A percentile compares a stretch with the other conserved stretches of the same genome.
phyloP scores from a whole-genome alignment of 1,140 invertebrate species.

The Parasteatoda tepidariorum region DNA sequence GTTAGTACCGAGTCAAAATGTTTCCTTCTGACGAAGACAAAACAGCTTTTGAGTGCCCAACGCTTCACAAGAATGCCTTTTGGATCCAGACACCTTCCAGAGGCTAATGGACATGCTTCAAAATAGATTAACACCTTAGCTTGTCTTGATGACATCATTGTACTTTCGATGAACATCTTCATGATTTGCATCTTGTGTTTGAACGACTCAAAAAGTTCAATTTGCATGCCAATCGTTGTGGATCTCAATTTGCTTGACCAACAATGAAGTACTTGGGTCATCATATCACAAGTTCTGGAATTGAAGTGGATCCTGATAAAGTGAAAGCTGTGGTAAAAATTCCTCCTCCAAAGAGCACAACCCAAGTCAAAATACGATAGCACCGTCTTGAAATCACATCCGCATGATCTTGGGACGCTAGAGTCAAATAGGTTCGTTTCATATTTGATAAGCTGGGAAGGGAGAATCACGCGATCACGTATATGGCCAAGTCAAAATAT shows the following conservation, averaged over 20 bases:
- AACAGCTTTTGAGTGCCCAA: slow-evolving; percentile 1
- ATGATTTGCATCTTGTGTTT: slow-evolving; percentile 29
- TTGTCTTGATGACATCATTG: slow-evolving; percentile 67
- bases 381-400: too few species aligned
- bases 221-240: slow-evolving; percentile 33
- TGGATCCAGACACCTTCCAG: slow-evolving; percentile 69
- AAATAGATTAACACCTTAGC: slow-evolving; percentile 62
- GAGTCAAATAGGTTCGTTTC: too few species aligned
- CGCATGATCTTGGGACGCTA: too few species aligned
- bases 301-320: slow-evolving; percentile 37
- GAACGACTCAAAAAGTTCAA: background rate
- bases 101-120: slow-evolving; percentile 63
- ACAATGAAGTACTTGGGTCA: slow-evolving; percentile 53
- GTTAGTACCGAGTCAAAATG: too few species aligned
- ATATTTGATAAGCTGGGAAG: too few species aligned
- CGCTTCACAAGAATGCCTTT: slow-evolving; percentile 68
- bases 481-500: too few species aligned
- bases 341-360: too few species aligned
- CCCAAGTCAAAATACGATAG: too few species aligned
- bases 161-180: slow-evolving; percentile 53
- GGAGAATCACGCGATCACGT: too few species aligned
- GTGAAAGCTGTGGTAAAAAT: slow-evolving; percentile 23
- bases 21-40: background rate
- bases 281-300: background rate
- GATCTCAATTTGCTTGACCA: slow-evolving; percentile 36